Base-by-base conservation (phyloP, 2,888 invertebrate genomes). In the Acanthacorydalis orientalis region DNA sequence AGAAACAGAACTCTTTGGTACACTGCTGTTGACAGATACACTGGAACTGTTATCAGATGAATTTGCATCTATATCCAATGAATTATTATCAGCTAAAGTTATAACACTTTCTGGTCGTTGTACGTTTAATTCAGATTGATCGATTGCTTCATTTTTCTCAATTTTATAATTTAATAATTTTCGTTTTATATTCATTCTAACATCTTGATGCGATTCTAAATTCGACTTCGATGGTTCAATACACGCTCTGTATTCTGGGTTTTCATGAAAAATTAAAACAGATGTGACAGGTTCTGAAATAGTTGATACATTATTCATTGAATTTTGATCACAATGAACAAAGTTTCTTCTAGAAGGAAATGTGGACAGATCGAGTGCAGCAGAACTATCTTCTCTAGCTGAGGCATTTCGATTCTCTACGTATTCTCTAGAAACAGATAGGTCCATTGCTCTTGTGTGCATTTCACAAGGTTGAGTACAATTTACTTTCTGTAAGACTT, bases 251-350 rank as follows among this genome's bases (percentile, higher is more conserved):
- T 31, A 12, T 53, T 15, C 54, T 51, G 12, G 50, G 44, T 3
- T 44, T 35, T 23, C 54, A 23, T 2, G 6, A 23, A 23, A 23
- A 2, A 23, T 23, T 23, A 23, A 23, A 4, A 23, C 23, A 23
- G 23, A 23, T 23, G 23, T 23, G 6, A 23, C 23, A 23, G 23
- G 23, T 23, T 23, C 23, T 23, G 23, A 23, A 23, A 23, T 23
- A 23, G 23, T 23, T 23, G 23, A 23, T 23, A 23, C 23, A 23
- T 23, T 23, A 23, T 51, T n/a, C 53, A n/a, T 9, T 50, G 42
- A 7, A 57, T 57, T 16, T 56, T 58, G 11, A 55, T n/a, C 31
- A 12, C 9, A 11, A 23, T 15, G 23, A n/a, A 45, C 31, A 12
- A 16, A 31, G 10, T 44, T 31, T 9, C 10, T 12, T 14, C 34